Evolutionary conservation across 1,140 invertebrate species (phyloP).

Genomic region (Holcopasites calliopsidis): DNA sequence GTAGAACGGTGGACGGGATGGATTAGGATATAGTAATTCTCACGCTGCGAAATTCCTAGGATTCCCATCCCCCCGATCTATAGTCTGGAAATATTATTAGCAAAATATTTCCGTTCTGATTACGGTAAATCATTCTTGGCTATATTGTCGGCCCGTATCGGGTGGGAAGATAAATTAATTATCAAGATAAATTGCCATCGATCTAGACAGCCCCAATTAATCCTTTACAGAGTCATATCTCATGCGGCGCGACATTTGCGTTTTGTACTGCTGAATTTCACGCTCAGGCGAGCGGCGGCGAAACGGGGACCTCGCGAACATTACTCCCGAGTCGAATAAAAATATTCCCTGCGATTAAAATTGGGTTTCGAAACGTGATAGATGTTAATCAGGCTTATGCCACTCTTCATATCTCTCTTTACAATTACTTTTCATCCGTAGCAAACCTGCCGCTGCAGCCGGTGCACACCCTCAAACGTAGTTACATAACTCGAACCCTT

Average conservation of each 20-base stretch:
- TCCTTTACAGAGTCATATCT: conserved; percentile 36
- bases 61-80: neutral
- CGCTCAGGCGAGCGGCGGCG: neutral
- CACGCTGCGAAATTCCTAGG: neutral
- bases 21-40: neutral
- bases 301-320: neutral
- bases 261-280: conserved; percentile 38
- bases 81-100: conserved; percentile 5
- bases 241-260: conserved; percentile 30
- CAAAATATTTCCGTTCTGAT: conserved; percentile 36
- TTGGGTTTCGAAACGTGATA: neutral
- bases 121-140: conserved; percentile 40
- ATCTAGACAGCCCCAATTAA: conserved; percentile 39
- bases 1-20: no score
- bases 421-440: no score
- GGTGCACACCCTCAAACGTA: no score
- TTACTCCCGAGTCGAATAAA: neutral
- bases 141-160: conserved; percentile 34
- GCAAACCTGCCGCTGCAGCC: no score
- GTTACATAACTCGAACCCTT: no score
- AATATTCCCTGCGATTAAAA: conserved; percentile 23
- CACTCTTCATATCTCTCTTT: neutral
- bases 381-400: conserved; percentile 6
- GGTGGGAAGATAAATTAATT: conserved; percentile 42
- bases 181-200: conserved; percentile 42